Percentiles rank a stretch among this genome's conserved stretches.
phyloP scores from a whole-genome alignment of 2,888 invertebrate species.

The Cotesia congregata region DNA sequence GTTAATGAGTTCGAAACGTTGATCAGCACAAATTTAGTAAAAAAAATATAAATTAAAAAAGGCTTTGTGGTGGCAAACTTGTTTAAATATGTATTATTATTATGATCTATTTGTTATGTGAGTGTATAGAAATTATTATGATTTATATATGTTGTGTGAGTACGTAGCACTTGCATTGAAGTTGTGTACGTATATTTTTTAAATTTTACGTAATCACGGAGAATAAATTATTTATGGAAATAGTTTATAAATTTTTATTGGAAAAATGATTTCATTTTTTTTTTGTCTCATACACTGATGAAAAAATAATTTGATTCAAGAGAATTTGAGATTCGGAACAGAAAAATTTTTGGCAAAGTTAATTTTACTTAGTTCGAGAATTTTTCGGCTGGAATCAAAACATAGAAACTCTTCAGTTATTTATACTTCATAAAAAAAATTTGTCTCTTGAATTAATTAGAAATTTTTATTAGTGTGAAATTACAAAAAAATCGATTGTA shows the following conservation, averaged over 20 bases:
- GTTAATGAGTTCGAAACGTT: constrained; percentile 26
- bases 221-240: too few relatives aligned
- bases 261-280: not conserved
- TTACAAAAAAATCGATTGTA: too few relatives aligned
- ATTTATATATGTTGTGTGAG: not conserved
- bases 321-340: too few relatives aligned
- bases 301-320: not conserved
- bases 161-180: not conserved
- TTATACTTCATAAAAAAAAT: too few relatives aligned
- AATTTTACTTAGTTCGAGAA: too few relatives aligned
- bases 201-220: not conserved
- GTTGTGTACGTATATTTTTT: not conserved
- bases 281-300: not conserved
- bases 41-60: not conserved
- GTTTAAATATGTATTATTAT: not conserved
- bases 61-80: not conserved
- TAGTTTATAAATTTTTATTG: too few relatives aligned
- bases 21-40: constrained; percentile 13
- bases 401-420: too few relatives aligned
- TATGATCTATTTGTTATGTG: constrained; percentile 6
- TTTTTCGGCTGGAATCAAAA: too few relatives aligned
- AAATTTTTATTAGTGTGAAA: too few relatives aligned
- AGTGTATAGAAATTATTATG: not conserved
- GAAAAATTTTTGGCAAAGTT: too few relatives aligned
- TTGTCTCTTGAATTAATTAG: too few relatives aligned